A percentile compares a stretch with the other conserved stretches of the same genome.
Conservation (phyloP, 2,888 invertebrate species). For the Lasioglossum villosulum region DNA sequence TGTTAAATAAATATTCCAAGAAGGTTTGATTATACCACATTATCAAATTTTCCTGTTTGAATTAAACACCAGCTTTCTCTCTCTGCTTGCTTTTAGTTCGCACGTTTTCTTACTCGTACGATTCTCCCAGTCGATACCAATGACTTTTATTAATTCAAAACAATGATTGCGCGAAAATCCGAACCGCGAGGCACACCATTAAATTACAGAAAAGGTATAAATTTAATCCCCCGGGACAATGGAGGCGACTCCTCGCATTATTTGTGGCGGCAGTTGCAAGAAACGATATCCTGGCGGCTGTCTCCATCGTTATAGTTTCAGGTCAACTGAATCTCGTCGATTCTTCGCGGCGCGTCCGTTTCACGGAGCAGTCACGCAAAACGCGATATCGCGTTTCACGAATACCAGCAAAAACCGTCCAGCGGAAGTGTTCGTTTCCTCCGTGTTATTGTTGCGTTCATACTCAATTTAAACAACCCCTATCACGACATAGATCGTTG, state of each 20-base stretch:
- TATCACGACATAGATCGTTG: not conserved
- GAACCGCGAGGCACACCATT: not conserved
- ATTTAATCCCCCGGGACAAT: not conserved
- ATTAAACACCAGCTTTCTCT: not conserved
- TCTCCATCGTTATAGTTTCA: slow-evolving; percentile 19
- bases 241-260: not conserved
- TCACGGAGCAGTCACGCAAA: slow-evolving; percentile 32
- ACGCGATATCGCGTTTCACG: slow-evolving; percentile 14
- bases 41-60: not conserved
- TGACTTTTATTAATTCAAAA: not conserved
- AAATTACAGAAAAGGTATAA: slow-evolving; percentile 11
- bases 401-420: slow-evolving; percentile 15
- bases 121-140: not conserved
- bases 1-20: not conserved
- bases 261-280: slow-evolving; percentile 1
- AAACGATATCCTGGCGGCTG: slow-evolving; percentile 9
- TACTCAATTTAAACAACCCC: not conserved
- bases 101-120: not conserved
- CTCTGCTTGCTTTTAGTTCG: no score
- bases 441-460: not conserved
- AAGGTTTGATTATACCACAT: not conserved
- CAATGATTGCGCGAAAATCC: not conserved
- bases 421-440: not conserved
- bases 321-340: slow-evolving; percentile 38
- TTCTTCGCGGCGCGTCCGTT: slow-evolving; percentile 28